A percentile compares a stretch with the other conserved stretches of the same genome.
Evolutionary conservation across 2,113 vertebrate species (phyloP).

Genomic region (Marmota monax): DNA sequence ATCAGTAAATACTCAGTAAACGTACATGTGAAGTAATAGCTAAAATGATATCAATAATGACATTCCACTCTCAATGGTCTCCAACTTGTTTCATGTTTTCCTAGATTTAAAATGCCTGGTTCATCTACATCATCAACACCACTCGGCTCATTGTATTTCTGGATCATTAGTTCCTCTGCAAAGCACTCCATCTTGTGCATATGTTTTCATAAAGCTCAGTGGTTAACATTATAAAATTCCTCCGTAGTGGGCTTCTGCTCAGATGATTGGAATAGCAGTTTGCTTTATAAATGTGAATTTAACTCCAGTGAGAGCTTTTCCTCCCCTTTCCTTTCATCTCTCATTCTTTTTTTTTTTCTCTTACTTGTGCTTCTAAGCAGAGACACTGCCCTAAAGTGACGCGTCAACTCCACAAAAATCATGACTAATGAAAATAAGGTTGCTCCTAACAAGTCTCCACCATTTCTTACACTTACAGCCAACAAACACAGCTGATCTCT

Average conservation of each 20-base stretch:
- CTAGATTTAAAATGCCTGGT: background rate
- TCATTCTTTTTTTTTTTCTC: background rate
- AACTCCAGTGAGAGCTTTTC: background rate
- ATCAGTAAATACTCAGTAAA: background rate
- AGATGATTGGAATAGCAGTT: background rate
- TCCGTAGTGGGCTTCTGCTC: background rate
- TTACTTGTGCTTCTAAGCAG: background rate
- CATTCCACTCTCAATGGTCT: background rate
- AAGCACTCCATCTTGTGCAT: background rate
- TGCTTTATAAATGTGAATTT: background rate
- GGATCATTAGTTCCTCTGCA: background rate
- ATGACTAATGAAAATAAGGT: constrained; percentile 59
- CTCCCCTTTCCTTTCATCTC: background rate
- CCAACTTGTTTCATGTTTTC: background rate
- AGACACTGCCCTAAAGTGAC: background rate
- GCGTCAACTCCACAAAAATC: background rate
- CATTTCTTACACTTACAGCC: constrained; percentile 29
- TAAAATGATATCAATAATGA: background rate
- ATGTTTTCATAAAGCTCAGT: constrained; percentile 40
- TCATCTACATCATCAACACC: background rate
- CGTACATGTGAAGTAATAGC: background rate
- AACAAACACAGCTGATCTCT: too few relatives aligned
- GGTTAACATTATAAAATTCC: background rate
- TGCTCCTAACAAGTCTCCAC: constrained; percentile 69
- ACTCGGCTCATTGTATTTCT: background rate